Evolutionary conservation across 2,888 invertebrate species (phyloP), one percentile per base, ranked within the genome.

Genomic region (Ypsolopha scabrella): DNA sequence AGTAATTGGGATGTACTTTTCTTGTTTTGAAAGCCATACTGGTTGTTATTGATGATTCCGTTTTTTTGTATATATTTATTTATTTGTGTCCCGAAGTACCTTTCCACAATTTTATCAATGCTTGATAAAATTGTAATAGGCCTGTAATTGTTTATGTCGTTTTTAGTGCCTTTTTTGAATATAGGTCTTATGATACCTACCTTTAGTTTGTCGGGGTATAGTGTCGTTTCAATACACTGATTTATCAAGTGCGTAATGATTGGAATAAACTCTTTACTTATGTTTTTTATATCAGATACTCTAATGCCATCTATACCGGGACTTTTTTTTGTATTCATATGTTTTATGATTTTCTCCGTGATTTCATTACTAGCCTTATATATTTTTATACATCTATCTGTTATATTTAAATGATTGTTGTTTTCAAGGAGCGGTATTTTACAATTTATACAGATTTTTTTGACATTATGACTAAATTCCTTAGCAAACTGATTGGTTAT

Each of bases 371-470:
- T 51, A 46, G 49, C 51, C 41, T 51, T 51, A 48, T 33, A 11
- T 43, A 52, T 39, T 72, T 67, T 65, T 66, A 66, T 67, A 63
- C 62, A 63, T 66, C 64, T 60, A 53, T 55, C 56, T 53, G 61
- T 64, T 63, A 57, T 68, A 62, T 74, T 73, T 68, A 67, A 0
- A 7, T 47, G 35, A 10, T 35, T 11, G 11, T 11, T 35, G 7
- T 11, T 7, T 36, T 36, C 11, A 1, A 46, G 35, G 1, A 47
- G 13, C 1, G 47, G 47, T 36, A 47, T 36, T 11, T 47, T 11
- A 14, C 47, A 47, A 13, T 47, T 2, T 6, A 7, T 11, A 11
- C 47, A 47, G 10, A 13, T 47, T 9, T 36, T 47, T 47, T 47
- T 47, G 2, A 47, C 47, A 14, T 47, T 47, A 14, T 47, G n/a